Conservation (phyloP, 2,113 vertebrate genomes). For the Percopsis transmontana region DNA sequence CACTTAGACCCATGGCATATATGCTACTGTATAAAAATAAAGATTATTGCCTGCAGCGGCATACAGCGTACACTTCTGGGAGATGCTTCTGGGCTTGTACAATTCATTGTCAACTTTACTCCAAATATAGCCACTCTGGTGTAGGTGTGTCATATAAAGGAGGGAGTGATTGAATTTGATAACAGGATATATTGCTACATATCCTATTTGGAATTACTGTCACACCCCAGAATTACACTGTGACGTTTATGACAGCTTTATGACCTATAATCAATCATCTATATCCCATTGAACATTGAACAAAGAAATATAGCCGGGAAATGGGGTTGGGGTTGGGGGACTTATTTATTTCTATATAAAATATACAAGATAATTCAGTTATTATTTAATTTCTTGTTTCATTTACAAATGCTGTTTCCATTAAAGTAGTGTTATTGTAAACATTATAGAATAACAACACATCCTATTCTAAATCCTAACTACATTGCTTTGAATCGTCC, state of each 20-base stretch:
- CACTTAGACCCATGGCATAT: background rate
- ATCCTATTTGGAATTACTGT: background rate
- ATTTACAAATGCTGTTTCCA: constrained; percentile 21
- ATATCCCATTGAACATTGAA: no score
- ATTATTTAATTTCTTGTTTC: constrained; percentile 23
- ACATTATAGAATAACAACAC: constrained; percentile 38
- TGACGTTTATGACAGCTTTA: background rate
- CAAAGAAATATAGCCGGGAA: background rate
- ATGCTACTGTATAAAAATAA: background rate
- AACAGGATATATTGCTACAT: no score
- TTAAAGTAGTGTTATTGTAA: constrained; percentile 32
- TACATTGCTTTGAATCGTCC: constrained; percentile 13
- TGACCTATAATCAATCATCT: no score
- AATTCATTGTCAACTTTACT: background rate
- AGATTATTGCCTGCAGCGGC: background rate
- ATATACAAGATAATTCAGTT: background rate
- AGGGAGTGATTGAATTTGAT: no score
- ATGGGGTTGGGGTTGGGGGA: no score
- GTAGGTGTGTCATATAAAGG: constrained; percentile 3
- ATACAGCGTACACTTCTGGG: background rate
- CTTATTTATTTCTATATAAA: constrained; percentile 26
- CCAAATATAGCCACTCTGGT: background rate
- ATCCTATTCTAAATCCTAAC: constrained; percentile 16
- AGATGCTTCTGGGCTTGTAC: background rate
- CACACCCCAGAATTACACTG: background rate